Evolutionary conservation across 1,140 invertebrate species (phyloP).

Genomic region (Drosophila ercepeae): DNA sequence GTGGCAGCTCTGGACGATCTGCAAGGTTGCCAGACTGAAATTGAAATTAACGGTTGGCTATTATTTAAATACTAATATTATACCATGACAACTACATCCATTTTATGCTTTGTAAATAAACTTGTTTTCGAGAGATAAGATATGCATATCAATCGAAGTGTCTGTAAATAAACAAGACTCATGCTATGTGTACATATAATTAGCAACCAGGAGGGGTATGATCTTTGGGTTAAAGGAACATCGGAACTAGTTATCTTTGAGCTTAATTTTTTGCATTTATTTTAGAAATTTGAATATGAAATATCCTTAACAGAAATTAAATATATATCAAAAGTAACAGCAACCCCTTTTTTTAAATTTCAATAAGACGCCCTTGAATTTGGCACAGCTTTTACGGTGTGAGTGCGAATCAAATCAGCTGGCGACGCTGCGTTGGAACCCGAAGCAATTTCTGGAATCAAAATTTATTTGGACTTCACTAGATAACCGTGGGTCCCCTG

Average conservation of each 20-base stretch:
- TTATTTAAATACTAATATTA: slow-evolving; percentile 20
- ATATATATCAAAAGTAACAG: neutral
- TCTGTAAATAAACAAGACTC: neutral
- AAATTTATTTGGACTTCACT: slow-evolving; percentile 34
- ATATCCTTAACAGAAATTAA: neutral
- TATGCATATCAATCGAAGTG: neutral
- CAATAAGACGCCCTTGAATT: neutral
- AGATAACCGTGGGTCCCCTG: slow-evolving; percentile 24
- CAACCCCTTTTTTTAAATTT: neutral
- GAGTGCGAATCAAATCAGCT: slow-evolving; percentile 53
- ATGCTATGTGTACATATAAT: too few species aligned
- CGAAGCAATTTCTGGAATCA: slow-evolving; percentile 38
- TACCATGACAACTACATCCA: slow-evolving; percentile 33
- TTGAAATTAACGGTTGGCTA: neutral
- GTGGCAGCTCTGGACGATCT: neutral
- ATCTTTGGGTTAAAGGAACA: too few species aligned
- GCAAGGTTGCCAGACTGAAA: slow-evolving; percentile 29
- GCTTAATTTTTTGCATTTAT: too few species aligned
- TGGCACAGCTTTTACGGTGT: neutral
- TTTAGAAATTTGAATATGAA: too few species aligned
- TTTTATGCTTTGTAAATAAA: slow-evolving; percentile 35
- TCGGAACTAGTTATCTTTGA: too few species aligned
- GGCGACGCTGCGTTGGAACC: slow-evolving; percentile 23
- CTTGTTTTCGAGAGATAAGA: slow-evolving; percentile 8
- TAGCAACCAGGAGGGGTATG: too few species aligned